A percentile compares a stretch with the other conserved stretches of the same genome.
Conservation (phyloP, 2,888 invertebrate species). For the Callosobruchus maculatus region DNA sequence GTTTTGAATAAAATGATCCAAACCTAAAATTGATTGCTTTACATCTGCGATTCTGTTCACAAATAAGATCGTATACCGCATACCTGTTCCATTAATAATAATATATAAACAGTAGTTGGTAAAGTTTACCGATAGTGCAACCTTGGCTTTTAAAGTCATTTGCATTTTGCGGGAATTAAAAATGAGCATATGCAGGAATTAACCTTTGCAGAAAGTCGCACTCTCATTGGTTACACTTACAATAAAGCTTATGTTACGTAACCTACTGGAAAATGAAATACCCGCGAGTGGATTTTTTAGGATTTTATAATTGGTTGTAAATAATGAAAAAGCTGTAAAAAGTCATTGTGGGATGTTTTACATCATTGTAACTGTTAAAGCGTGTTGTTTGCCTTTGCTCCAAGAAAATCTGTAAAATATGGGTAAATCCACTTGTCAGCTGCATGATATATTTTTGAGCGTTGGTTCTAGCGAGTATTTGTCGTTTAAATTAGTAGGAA, state of each 20-base stretch:
- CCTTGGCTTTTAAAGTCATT: constrained; percentile 24
- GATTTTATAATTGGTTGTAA: not conserved
- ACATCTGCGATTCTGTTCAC: not conserved
- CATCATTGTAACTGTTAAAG: not conserved
- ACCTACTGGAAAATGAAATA: not conserved
- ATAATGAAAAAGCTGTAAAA: not conserved
- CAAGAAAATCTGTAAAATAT: not conserved
- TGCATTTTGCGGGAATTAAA: constrained; percentile 19
- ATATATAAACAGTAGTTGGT: not conserved
- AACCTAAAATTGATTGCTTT: not conserved
- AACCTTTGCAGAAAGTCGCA: constrained; percentile 14
- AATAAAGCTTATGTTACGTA: constrained; percentile 9
- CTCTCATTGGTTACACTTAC: not conserved
- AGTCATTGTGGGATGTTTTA: not conserved
- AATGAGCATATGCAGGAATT: constrained; percentile 12
- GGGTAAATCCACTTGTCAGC: not conserved
- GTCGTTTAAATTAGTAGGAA: too few relatives aligned
- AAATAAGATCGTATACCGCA: not conserved
- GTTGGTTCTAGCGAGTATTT: not conserved
- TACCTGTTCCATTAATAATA: constrained; percentile 8
- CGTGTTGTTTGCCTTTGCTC: not conserved
- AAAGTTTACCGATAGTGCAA: constrained; percentile 15
- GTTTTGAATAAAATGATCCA: not conserved
- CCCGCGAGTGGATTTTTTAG: not conserved
- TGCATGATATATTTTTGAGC: not conserved